These are phyloP conservation scores for Prunella strophiata DNA, from an alignment of 2,797 vertebrate genomes.

Conservation along the genomic window DNA sequence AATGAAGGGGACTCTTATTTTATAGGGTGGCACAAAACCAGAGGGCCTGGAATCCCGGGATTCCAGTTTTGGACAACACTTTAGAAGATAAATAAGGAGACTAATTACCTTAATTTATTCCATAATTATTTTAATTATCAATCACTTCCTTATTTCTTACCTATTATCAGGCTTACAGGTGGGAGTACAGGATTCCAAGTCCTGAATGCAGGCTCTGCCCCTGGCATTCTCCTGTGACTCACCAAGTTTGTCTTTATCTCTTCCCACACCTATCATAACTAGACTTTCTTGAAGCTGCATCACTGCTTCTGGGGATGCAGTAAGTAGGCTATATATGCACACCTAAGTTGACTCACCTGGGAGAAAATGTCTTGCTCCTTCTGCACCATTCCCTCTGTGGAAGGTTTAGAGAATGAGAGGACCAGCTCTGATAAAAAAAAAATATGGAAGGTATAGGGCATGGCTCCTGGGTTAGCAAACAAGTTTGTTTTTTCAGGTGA, in stretches of 20 bases:
- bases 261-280: slow-evolving; percentile 23
- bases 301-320: not conserved
- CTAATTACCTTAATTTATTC: slow-evolving; percentile 46
- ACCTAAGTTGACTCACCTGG: not conserved
- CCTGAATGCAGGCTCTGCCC: not conserved
- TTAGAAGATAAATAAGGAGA: not conserved
- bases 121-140: slow-evolving; percentile 47
- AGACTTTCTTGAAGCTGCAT: slow-evolving; percentile 12
- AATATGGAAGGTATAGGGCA: not conserved
- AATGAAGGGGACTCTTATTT: not conserved
- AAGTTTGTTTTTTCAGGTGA: not conserved
- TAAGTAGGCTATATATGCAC: not conserved
- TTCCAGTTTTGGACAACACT: slow-evolving; percentile 22
- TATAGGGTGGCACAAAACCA: not conserved
- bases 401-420: not conserved
- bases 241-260: slow-evolving; percentile 7
- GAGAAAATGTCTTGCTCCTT: not conserved
- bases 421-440: not conserved
- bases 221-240: not conserved
- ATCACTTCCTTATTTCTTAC: slow-evolving; percentile 38
- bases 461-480: not conserved
- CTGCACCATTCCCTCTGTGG: not conserved
- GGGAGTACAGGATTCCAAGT: not conserved
- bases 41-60: not conserved
- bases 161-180: not conserved